These are phyloP conservation scores for Hymenochirus boettgeri DNA, from an alignment of 2,113 vertebrate species.

Conservation along the genomic window DNA sequence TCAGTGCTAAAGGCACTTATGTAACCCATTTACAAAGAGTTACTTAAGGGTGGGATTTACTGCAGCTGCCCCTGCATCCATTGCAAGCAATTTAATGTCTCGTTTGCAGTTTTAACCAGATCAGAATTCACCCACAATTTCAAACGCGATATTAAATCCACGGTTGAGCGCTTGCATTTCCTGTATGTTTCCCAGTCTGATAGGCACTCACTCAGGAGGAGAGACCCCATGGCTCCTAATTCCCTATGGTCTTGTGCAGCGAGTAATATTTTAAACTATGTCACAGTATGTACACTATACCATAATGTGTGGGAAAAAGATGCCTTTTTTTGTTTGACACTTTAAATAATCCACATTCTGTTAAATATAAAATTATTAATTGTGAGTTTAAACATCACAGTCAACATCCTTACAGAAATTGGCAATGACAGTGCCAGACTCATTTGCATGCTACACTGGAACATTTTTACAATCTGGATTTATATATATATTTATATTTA, in stretches of 20 bases:
- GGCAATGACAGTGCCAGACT: background rate
- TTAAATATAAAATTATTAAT: slow-evolving; percentile 22
- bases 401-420: background rate
- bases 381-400: background rate
- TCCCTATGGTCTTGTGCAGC: background rate
- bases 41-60: no score
- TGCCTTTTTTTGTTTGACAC: slow-evolving; percentile 9
- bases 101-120: no score
- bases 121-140: no score
- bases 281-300: slow-evolving; percentile 4
- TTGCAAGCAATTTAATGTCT: no score
- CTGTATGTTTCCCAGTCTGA: background rate
- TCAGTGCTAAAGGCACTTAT: no score
- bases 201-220: no score
- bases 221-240: background rate
- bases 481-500: slow-evolving; percentile 39
- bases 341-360: slow-evolving; percentile 24
- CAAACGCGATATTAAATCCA: no score
- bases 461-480: slow-evolving; percentile 23
- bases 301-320: slow-evolving; percentile 1
- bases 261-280: background rate
- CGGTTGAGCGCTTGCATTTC: background rate
- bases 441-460: slow-evolving; percentile 15
- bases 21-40: no score
- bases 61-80: no score